Evolutionary conservation across 2,113 vertebrate species (phyloP).

Genomic region (Halcyon senegalensis): DNA sequence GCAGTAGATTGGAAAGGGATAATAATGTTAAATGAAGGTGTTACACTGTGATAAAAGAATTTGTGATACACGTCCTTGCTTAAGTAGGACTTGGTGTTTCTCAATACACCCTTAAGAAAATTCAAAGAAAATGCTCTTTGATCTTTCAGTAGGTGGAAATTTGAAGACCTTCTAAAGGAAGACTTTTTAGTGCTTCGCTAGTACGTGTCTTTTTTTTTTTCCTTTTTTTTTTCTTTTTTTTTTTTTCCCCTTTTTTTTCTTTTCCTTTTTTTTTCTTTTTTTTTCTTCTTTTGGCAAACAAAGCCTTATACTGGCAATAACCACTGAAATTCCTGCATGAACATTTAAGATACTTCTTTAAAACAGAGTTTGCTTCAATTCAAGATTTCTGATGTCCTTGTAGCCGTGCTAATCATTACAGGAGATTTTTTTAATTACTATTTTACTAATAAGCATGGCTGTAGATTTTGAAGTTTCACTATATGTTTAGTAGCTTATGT

Average conservation of each 20-base stretch:
- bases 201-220: rapidly evolving
- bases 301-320: neutral
- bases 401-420: neutral
- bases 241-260: too few relatives aligned
- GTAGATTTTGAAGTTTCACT: neutral
- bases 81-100: neutral
- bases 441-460: neutral
- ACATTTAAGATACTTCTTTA: neutral
- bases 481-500: neutral
- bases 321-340: neutral
- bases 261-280: too few relatives aligned
- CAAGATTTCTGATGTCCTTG: neutral
- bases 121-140: neutral
- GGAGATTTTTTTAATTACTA: neutral
- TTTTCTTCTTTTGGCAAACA: neutral
- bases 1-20: neutral
- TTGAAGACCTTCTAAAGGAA: neutral
- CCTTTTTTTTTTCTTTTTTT: too few relatives aligned
- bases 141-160: neutral
- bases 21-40: too few relatives aligned
- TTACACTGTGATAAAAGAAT: rapidly evolving
- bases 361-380: neutral
- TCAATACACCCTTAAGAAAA: neutral
- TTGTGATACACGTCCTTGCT: rapidly evolving
- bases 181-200: neutral